phyloP scores from a whole-genome alignment of 2,113 vertebrate genomes.

The Takifugu bimaculatus region DNA sequence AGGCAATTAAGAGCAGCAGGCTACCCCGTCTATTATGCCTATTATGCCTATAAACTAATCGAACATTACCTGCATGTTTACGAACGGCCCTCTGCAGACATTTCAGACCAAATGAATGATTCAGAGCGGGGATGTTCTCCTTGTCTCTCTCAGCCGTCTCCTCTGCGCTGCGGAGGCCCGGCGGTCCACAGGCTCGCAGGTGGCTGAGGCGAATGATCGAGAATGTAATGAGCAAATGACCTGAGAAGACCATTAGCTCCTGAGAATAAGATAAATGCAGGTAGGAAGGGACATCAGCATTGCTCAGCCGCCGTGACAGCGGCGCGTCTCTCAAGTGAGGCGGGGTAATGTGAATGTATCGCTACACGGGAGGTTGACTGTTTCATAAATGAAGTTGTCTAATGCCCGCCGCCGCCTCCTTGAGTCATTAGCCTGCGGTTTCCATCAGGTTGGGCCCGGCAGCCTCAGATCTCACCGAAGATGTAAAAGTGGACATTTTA shows the following conservation, averaged over 20 bases:
- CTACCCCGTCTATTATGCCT: constrained; percentile 4
- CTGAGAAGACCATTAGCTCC: constrained; percentile 69
- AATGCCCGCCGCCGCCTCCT: constrained; percentile 63
- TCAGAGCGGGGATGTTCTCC: constrained; percentile 29
- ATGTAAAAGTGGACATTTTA: constrained; percentile 71
- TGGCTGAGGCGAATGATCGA: constrained; percentile 60
- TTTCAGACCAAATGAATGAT: constrained; percentile 36
- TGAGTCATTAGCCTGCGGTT: constrained; percentile 71
- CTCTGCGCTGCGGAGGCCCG: constrained; percentile 15
- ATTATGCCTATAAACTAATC: constrained; percentile 29
- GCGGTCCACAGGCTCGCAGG: constrained; percentile 39
- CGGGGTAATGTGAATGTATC: constrained; percentile 70
- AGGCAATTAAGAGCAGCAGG: constrained; percentile 28
- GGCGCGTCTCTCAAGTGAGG: constrained; percentile 61
- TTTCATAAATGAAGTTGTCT: constrained; percentile 75
- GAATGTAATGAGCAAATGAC: constrained; percentile 65
- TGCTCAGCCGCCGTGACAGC: constrained; percentile 70
- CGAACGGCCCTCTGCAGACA: constrained; percentile 18
- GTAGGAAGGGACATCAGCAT: constrained; percentile 65
- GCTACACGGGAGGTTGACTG: constrained; percentile 70
- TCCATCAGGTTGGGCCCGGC: constrained; percentile 48
- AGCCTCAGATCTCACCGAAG: constrained; percentile 40
- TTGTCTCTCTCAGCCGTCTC: constrained; percentile 20
- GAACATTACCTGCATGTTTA: constrained; percentile 20
- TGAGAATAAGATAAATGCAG: constrained; percentile 69